Percentiles rank a stretch among this genome's conserved stretches.
Evolutionary conservation across 1,140 invertebrate genomes (phyloP).

Genomic region (Daktulosphaira vitifoliae): DNA sequence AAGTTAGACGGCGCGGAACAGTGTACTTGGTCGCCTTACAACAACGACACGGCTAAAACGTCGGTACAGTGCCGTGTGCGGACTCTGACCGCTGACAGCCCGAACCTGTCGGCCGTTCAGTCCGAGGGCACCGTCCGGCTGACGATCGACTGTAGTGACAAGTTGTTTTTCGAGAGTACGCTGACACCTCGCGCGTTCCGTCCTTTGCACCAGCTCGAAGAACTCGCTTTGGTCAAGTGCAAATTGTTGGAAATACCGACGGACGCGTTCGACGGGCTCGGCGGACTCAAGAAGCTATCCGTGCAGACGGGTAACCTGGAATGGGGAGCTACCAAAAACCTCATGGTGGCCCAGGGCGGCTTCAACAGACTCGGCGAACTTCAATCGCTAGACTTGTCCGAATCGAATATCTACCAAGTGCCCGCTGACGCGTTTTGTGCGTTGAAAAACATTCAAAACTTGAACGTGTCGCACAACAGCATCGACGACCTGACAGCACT

Average conservation of each 20-base stretch:
- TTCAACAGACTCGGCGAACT: slow-evolving; percentile 65
- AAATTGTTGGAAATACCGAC: slow-evolving; percentile 67
- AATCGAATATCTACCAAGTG: slow-evolving; percentile 70
- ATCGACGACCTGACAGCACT: slow-evolving; percentile 63
- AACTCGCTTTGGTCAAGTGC: slow-evolving; percentile 64
- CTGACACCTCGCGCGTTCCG: slow-evolving; percentile 62
- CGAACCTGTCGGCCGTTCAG: slow-evolving; percentile 51
- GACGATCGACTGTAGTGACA: slow-evolving; percentile 64
- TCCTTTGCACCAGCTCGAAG: slow-evolving; percentile 60
- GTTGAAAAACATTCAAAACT: slow-evolving; percentile 63
- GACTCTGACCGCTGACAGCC: slow-evolving; percentile 58
- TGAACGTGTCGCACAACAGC: slow-evolving; percentile 75
- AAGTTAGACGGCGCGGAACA: slow-evolving; percentile 35
- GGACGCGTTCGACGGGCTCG: slow-evolving; percentile 66
- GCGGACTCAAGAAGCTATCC: slow-evolving; percentile 60
- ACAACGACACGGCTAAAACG: slow-evolving; percentile 49
- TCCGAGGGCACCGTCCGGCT: slow-evolving; percentile 60
- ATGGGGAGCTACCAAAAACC: slow-evolving; percentile 60
- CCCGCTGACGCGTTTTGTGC: slow-evolving; percentile 66
- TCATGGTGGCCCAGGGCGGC: slow-evolving; percentile 59
- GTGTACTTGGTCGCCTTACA: slow-evolving; percentile 52
- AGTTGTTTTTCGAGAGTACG: slow-evolving; percentile 68
- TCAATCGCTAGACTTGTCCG: slow-evolving; percentile 65
- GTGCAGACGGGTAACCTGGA: slow-evolving; percentile 67
- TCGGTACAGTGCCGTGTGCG: slow-evolving; percentile 57